Base-by-base conservation (phyloP, 2,113 vertebrate genomes). In the Panthera uncia region DNA sequence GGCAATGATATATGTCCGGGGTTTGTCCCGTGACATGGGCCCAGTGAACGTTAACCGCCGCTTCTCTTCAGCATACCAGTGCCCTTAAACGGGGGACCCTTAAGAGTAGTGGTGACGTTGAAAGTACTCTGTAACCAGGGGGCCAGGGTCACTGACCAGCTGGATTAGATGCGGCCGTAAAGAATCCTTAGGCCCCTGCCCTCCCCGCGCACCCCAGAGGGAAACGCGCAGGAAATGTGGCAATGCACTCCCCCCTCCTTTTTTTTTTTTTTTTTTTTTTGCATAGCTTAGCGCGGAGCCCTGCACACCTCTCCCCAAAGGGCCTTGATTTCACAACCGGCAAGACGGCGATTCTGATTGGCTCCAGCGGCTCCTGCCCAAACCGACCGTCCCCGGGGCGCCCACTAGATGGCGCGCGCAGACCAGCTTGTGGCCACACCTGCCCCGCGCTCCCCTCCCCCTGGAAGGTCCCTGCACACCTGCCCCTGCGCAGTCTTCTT, bases 321-420 rank as follows among this genome's bases (percentile, higher is more conserved):
- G 21, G 36, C 79, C 92, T 45, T 14, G 14, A 36, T 73, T 81
- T 80, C 29, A 11, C 76, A 18, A 57, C 7, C 7, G 21, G 55
- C 52, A 7, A 33, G 31, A 18, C 23, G 86, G 23, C 23, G 3
- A n/a, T 94, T 31, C 45, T 55, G 29, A 41, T 27, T 0, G 52
- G 12, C 52, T 76, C 4, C 9, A 14, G 14, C 18, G 7, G 21
- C n/a, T 83, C 10, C 48, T 55, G 4, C 29, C 25, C 0, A 0
- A 1, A 41, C 61, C 14, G 4, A 19, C 73, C 38, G 74, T 71
- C 36, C 92, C 93, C 0, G 7, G 36, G 29, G 27, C 0, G 0
- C 23, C 96, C 98, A 78, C 94, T 73, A 98, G 98, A 80, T 98
- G 98, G 97, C 25, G 84, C 84, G 0, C 33, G 7, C 31, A 95